Percentiles rank a stretch among this genome's conserved stretches.
These are phyloP conservation scores for Orientallactaga sibirica DNA, from an alignment of 2,797 vertebrate genomes.

Conservation along the genomic window DNA sequence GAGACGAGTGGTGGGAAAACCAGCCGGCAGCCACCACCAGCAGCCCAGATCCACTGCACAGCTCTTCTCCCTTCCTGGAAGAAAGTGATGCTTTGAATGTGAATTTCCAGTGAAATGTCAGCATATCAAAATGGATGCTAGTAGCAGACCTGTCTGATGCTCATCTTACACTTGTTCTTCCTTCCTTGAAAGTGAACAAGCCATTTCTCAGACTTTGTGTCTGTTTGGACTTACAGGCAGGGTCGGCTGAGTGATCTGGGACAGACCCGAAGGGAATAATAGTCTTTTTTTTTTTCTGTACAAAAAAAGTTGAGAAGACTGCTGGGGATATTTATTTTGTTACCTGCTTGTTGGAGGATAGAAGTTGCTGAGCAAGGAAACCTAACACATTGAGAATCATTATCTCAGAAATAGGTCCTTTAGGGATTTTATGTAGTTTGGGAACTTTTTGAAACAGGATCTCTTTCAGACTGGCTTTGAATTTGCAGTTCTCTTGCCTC, in stretches of 20 bases:
- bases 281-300: background rate
- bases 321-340: constrained; percentile 53
- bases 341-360: constrained; percentile 16
- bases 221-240: background rate
- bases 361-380: background rate
- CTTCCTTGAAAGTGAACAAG: background rate
- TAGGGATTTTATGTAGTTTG: constrained; percentile 23
- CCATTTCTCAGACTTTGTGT: constrained; percentile 12
- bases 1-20: constrained; percentile 87
- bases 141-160: constrained; percentile 3
- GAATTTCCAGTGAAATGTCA: constrained; percentile 31
- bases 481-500: no score
- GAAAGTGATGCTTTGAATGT: constrained; percentile 24
- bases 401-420: constrained; percentile 15
- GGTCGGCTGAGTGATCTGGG: background rate
- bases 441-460: background rate
- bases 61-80: constrained; percentile 62
- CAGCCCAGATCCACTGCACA: constrained; percentile 53
- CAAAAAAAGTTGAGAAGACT: constrained; percentile 40
- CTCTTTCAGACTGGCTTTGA: background rate
- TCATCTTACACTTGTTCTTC: background rate
- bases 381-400: constrained; percentile 3
- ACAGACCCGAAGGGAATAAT: background rate
- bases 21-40: background rate
- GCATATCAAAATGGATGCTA: constrained; percentile 25